A percentile compares a stretch with the other conserved stretches of the same genome.
These are phyloP conservation scores for Trichogramma dendrolimi DNA, from an alignment of 2,888 invertebrate species.

Conservation along the genomic window DNA sequence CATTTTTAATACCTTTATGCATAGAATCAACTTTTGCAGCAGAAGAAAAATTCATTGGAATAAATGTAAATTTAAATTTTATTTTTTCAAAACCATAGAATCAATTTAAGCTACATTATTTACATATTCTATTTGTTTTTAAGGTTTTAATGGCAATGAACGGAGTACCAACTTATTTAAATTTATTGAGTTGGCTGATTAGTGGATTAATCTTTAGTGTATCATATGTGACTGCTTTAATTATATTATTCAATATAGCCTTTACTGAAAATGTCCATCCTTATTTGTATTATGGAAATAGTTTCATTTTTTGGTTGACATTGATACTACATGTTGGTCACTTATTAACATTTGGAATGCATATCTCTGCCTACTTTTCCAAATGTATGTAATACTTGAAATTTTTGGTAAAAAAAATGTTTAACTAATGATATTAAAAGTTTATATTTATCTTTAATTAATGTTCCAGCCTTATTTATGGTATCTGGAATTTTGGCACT, in stretches of 20 bases:
- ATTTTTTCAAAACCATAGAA: not conserved
- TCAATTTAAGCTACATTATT: not conserved
- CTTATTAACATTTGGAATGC: constrained; percentile 45
- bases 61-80: constrained; percentile 40
- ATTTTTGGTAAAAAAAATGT: constrained; percentile 7
- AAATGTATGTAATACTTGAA: constrained; percentile 40
- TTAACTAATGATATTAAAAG: constrained; percentile 5
- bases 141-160: constrained; percentile 48
- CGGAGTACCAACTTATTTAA: constrained; percentile 43
- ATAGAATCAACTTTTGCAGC: constrained; percentile 43
- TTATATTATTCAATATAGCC: constrained; percentile 41
- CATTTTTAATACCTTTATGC: constrained; percentile 44
- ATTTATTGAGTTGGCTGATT: constrained; percentile 46
- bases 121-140: constrained; percentile 5
- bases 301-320: constrained; percentile 45
- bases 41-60: constrained; percentile 47
- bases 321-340: constrained; percentile 42
- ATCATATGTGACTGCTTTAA: constrained; percentile 39
- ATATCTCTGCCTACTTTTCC: constrained; percentile 45
- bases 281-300: constrained; percentile 44
- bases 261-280: constrained; percentile 41
- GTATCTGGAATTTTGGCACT: constrained; percentile 30
- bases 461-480: constrained; percentile 30
- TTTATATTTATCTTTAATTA: no score
- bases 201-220: constrained; percentile 42